Conservation (phyloP, 23 tunicate genomes). For the Diplosoma virens region DNA sequence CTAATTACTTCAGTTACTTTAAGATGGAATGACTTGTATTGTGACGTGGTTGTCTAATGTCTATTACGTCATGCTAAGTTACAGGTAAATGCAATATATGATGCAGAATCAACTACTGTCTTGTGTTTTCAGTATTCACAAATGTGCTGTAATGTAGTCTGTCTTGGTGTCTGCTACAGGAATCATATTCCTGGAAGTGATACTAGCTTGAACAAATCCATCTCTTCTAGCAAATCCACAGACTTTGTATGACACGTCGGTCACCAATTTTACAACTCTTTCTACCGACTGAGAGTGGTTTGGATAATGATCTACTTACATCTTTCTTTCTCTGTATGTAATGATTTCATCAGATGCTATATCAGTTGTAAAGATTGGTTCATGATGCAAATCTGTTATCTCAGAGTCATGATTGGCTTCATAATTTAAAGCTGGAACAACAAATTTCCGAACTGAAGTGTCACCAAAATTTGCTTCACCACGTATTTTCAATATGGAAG, state of each 20-base stretch:
- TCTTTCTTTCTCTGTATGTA: neutral
- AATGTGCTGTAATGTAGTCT: neutral
- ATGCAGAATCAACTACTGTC: no score
- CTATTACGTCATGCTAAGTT: no score
- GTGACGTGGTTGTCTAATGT: no score
- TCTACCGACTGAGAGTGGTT: constrained; percentile 1
- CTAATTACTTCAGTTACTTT: no score
- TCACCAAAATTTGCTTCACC: neutral
- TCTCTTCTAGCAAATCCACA: constrained; percentile 7
- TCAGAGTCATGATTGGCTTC: constrained; percentile 3
- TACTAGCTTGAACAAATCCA: neutral
- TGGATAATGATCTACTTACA: neutral
- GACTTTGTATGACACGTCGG: no score
- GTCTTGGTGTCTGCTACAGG: neutral
- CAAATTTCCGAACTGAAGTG: neutral
- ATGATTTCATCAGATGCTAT: no score
- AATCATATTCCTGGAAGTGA: neutral
- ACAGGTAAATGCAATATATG: no score
- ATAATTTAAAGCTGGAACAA: neutral
- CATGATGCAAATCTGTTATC: neutral
- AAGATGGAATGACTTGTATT: no score
- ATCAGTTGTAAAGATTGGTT: constrained; percentile 2
- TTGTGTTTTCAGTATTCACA: neutral
- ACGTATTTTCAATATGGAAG: no score
- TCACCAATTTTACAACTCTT: neutral